These are phyloP conservation scores for Lepus europaeus DNA, from an alignment of 2,113 vertebrate genomes.

Conservation along the genomic window DNA sequence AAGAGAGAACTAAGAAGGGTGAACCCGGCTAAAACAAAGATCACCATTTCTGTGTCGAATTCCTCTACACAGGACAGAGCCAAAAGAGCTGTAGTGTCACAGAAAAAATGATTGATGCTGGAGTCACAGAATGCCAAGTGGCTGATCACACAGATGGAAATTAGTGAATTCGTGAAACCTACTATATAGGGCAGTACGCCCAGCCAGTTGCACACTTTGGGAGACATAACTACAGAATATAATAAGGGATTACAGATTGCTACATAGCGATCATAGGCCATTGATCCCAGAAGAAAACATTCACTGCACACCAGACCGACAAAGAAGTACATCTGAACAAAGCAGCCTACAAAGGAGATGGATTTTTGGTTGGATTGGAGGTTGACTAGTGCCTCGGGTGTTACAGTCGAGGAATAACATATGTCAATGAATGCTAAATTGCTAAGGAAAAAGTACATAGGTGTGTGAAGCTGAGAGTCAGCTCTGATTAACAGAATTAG, in stretches of 20 bases:
- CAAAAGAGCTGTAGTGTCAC: constrained; percentile 65
- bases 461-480: constrained; percentile 55
- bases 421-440: constrained; percentile 67
- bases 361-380: constrained; percentile 27
- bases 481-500: constrained; percentile 49
- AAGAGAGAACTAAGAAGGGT: constrained; percentile 40
- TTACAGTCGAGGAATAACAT: constrained; percentile 65
- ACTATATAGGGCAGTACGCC: not conserved
- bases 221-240: constrained; percentile 53
- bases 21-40: constrained; percentile 50
- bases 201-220: constrained; percentile 35
- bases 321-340: constrained; percentile 71
- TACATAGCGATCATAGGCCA: constrained; percentile 63
- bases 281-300: constrained; percentile 64
- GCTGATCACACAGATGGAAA: constrained; percentile 61
- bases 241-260: constrained; percentile 64
- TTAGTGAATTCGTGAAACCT: constrained; percentile 64
- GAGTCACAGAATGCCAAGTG: constrained; percentile 39
- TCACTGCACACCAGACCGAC: constrained; percentile 65
- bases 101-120: constrained; percentile 69
- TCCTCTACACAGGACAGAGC: constrained; percentile 41
- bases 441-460: constrained; percentile 70
- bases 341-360: constrained; percentile 65
- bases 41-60: constrained; percentile 32
- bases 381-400: constrained; percentile 31